These are phyloP conservation scores for Lasioglossum morio DNA, from an alignment of 2,888 invertebrate species.

Conservation along the genomic window DNA sequence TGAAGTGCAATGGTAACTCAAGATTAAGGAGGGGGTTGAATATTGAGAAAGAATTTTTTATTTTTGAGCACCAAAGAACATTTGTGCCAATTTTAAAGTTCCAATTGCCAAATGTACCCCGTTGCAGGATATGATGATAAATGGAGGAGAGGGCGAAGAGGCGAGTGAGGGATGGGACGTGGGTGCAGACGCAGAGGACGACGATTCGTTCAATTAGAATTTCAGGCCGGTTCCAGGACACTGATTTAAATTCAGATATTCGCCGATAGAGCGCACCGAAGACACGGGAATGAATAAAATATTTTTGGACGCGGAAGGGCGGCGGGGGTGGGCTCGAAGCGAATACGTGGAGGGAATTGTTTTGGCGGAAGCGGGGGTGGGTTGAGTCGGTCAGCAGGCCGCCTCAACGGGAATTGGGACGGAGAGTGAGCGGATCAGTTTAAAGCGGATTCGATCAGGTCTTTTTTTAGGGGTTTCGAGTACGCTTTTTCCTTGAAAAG, in stretches of 20 bases:
- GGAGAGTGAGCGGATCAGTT: not conserved
- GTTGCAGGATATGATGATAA: not conserved
- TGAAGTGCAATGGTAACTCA: not conserved
- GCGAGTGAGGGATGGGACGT: not conserved
- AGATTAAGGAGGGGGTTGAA: not conserved
- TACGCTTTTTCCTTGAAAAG: not conserved
- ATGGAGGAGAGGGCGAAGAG: not conserved
- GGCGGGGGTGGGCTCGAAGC: not conserved
- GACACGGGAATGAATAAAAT: conserved; percentile 42
- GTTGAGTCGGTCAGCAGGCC: conserved; percentile 1
- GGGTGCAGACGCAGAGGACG: not conserved
- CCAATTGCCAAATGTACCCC: not conserved
- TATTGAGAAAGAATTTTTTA: not conserved
- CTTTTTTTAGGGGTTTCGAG: not conserved
- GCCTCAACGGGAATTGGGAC: conserved; percentile 7
- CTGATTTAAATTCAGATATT: conserved; percentile 14
- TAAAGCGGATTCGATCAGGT: conserved; percentile 14
- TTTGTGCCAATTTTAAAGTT: not conserved
- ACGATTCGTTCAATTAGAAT: conserved; percentile 31
- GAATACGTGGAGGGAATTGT: conserved; percentile 45
- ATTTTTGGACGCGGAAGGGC: not conserved
- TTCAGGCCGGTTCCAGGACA: conserved; percentile 2
- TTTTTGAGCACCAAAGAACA: not conserved
- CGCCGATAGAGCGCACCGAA: not conserved
- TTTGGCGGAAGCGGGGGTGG: conserved; percentile 22